Base-by-base conservation (phyloP, 2,797 vertebrate species). In the Malurus splendens region DNA sequence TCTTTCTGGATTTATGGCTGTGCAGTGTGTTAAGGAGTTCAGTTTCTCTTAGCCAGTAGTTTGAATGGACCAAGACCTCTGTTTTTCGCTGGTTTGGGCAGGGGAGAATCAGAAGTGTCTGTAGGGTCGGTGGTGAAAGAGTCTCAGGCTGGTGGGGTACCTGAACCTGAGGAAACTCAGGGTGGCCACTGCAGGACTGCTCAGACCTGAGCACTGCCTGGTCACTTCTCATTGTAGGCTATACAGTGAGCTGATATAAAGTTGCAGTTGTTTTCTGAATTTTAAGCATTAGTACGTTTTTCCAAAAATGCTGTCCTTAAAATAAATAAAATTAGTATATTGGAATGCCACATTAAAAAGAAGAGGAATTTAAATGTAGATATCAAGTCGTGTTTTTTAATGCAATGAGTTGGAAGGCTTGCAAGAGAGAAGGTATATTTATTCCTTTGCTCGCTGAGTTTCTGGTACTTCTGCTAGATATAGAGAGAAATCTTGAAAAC, bases 401-500 rank as follows among this genome's bases (percentile, higher is more conserved):
- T 76, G 59, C 42, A 30, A 67, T 77, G 57, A 79, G 33, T 38
- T 88, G 59, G 65, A 79, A 60, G 71, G 64, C 41, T 85, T 57
- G 24, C 10, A 52, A 56, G 39, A 83, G 60, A 14, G 14, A 47
- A 80, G 42, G 14, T 79, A 44, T 0, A 6, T 73, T 86, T 91
- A 61, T 93, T 93, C 55, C 42, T 60, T 77, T 85, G 8, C 57
- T 86, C 0, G 0, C 39, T 42, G 32, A 65, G 28, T 82, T 89
- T 47, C 57, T 74, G 55, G 27, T 77, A 24, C 3, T 67, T 36
- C 23, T 82, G 6, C 25, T 33, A 75, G 47, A 65, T 80, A 28
- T 2, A 38, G 57, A 90, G 33, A 92, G 38, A 74, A 72, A 18
- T 70, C 60, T 86, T 92, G 61, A 74, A 82, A 91, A 57, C 8